These are phyloP conservation scores for Sebastolobus alascanus DNA, from an alignment of 2,797 vertebrate genomes.

Conservation along the genomic window DNA sequence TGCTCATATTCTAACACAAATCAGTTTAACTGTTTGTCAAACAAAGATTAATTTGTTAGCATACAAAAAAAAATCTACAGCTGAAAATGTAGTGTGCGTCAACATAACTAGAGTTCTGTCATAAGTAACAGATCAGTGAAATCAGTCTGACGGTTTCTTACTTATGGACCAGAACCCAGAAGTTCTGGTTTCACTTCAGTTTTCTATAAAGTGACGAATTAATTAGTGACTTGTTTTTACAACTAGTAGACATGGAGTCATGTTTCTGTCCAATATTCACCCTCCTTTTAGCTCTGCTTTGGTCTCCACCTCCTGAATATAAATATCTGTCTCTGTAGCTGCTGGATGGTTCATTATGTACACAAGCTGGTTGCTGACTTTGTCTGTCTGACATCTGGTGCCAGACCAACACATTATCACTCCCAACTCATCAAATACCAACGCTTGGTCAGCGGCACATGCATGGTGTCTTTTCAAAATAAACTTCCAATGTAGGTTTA, in stretches of 20 bases:
- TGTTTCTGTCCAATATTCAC: background rate
- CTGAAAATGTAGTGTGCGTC: background rate
- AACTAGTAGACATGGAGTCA: background rate
- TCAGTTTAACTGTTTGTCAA: background rate
- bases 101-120: background rate
- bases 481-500: background rate
- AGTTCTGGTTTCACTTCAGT: background rate
- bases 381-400: too few species aligned
- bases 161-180: background rate
- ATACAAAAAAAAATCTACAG: background rate
- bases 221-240: background rate
- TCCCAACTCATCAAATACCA: too few species aligned
- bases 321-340: background rate
- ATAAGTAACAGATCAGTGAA: background rate
- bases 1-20: background rate
- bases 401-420: too few species aligned
- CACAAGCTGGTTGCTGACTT: background rate
- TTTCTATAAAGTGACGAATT: background rate
- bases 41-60: background rate
- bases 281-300: slow-evolving; percentile 12
- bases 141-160: background rate
- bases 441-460: background rate
- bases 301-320: slow-evolving; percentile 5
- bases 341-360: background rate
- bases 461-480: background rate